These are phyloP conservation scores for Gryllus bimaculatus DNA, from an alignment of 1,140 invertebrate species.

Conservation along the genomic window DNA sequence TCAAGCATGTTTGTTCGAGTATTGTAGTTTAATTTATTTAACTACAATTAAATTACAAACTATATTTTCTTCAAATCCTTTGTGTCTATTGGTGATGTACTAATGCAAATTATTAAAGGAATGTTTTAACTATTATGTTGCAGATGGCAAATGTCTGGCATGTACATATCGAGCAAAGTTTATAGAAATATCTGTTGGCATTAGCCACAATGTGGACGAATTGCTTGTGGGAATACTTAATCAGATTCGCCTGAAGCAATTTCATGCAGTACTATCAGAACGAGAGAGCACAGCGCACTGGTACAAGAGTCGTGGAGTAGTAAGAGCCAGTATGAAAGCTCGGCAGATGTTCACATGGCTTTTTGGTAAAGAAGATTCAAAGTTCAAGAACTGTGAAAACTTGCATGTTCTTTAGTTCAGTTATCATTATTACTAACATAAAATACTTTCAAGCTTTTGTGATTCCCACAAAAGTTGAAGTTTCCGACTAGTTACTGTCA, in stretches of 20 bases:
- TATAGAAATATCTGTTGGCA: slow-evolving; percentile 80
- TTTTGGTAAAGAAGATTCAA: slow-evolving; percentile 79
- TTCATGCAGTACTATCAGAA: slow-evolving; percentile 48
- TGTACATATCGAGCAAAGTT: slow-evolving; percentile 79
- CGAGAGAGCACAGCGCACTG: slow-evolving; percentile 43
- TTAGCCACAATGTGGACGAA: slow-evolving; percentile 85
- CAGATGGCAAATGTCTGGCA: slow-evolving; percentile 79
- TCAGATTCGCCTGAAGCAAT: slow-evolving; percentile 68
- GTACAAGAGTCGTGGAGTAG: slow-evolving; percentile 73
- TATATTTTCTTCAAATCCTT: neutral
- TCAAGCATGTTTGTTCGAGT: neutral
- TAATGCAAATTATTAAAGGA: neutral
- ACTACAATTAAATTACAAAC: neutral
- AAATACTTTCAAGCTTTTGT: neutral
- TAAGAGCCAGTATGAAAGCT: slow-evolving; percentile 77
- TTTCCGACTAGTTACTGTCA: neutral
- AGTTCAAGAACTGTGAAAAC: slow-evolving; percentile 86
- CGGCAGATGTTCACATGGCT: slow-evolving; percentile 82
- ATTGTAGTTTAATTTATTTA: no score
- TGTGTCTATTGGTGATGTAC: neutral
- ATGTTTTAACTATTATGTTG: slow-evolving; percentile 19
- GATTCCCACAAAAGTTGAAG: neutral
- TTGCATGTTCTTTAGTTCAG: slow-evolving; percentile 62
- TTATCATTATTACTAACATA: neutral
- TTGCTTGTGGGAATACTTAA: slow-evolving; percentile 70